A percentile compares a stretch with the other conserved stretches of the same genome.
Conservation (phyloP, 2,113 vertebrate species). For the Bettongia penicillata region DNA sequence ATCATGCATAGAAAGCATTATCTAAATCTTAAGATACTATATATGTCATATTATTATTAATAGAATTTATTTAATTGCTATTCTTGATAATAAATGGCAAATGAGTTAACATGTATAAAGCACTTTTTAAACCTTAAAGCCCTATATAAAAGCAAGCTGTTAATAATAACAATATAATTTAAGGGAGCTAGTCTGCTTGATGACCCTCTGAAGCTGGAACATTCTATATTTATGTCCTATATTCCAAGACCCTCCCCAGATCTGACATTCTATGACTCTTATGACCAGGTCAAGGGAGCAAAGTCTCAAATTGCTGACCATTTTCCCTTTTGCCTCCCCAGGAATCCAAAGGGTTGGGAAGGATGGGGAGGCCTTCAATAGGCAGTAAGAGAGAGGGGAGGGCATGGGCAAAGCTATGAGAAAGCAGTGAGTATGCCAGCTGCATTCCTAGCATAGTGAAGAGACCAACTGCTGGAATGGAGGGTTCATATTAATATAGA, state of each 20-base stretch:
- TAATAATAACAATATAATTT: neutral
- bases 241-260: neutral
- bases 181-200: neutral
- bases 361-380: neutral
- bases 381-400: neutral
- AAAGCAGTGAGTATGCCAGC: neutral
- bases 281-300: neutral
- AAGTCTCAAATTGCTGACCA: neutral
- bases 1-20: neutral
- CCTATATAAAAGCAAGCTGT: neutral
- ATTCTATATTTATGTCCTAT: neutral
- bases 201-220: neutral
- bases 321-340: neutral
- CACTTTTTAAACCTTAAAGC: neutral
- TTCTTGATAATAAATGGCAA: neutral
- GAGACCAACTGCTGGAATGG: neutral
- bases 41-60: neutral
- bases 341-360: slow-evolving; percentile 2
- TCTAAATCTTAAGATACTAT: neutral
- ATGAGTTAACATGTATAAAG: neutral
- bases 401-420: neutral
- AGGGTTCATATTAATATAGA: neutral
- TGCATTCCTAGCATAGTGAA: neutral
- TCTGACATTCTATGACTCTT: neutral
- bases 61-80: neutral